Percentiles rank a stretch among this genome's conserved stretches.
Evolutionary conservation across 2,113 vertebrate species (phyloP).

Genomic region (Psittacara wagleri): DNA sequence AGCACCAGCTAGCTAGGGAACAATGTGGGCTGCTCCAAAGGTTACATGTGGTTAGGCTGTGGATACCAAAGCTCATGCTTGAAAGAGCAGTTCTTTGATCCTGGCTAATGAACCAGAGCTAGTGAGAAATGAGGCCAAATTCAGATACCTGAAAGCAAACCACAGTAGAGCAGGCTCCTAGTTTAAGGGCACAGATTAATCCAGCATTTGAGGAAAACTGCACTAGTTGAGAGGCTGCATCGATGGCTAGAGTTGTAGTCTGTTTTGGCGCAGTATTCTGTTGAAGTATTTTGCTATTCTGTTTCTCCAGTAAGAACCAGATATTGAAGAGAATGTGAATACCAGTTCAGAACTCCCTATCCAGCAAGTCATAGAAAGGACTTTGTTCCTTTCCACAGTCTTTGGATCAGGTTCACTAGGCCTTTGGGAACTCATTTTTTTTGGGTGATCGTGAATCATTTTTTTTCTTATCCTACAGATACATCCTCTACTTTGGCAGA

Average conservation of each 20-base stretch:
- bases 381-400: background rate
- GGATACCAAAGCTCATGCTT: background rate
- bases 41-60: slow-evolving; percentile 19
- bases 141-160: background rate
- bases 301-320: background rate
- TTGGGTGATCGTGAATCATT: background rate
- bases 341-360: background rate
- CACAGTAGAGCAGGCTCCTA: background rate
- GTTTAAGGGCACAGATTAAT: background rate
- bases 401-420: background rate
- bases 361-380: background rate
- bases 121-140: background rate
- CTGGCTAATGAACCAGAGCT: background rate
- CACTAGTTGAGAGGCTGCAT: background rate
- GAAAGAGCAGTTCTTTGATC: slow-evolving; percentile 15
- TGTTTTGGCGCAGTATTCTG: background rate
- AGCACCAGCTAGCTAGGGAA: background rate
- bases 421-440: slow-evolving; percentile 3
- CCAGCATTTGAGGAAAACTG: background rate
- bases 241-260: background rate
- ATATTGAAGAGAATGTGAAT: background rate
- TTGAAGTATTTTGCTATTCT: background rate
- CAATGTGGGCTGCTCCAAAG: background rate
- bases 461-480: slow-evolving; percentile 30
- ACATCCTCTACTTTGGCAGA: slow-evolving; percentile 27